A percentile compares a stretch with the other conserved stretches of the same genome.
Conservation (phyloP, 2,797 vertebrate species). For the Alca torda region DNA sequence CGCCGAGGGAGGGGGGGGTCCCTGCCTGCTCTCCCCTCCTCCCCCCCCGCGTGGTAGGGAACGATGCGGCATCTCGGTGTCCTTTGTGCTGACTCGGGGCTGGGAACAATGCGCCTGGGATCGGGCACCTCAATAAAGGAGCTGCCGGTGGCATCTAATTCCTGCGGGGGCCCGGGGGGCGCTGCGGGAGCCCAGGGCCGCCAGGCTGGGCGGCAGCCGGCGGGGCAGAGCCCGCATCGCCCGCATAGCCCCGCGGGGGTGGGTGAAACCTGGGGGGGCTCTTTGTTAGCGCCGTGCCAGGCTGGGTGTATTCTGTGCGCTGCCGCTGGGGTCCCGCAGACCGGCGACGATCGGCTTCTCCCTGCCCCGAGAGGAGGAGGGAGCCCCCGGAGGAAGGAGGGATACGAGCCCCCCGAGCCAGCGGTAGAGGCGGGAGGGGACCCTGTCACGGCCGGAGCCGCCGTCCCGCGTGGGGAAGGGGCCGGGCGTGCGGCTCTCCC, state of each 20-base stretch:
- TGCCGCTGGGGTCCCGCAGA: background rate
- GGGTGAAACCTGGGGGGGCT: background rate
- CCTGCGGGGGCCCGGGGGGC: background rate
- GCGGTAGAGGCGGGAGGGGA: background rate
- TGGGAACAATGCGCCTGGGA: background rate
- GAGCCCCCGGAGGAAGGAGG: background rate
- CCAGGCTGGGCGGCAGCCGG: background rate
- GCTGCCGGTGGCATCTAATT: background rate
- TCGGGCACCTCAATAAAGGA: background rate
- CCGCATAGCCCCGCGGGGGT: background rate
- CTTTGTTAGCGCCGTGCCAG: background rate
- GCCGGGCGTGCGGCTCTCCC: background rate
- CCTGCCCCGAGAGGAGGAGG: background rate
- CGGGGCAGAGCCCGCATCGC: background rate
- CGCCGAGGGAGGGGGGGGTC: background rate
- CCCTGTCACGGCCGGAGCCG: background rate
- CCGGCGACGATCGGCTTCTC: background rate
- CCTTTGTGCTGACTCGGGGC: conserved; percentile 38
- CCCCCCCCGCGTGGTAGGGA: background rate
- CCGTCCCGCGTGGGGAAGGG: background rate
- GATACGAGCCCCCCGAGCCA: background rate
- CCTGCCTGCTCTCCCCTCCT: background rate
- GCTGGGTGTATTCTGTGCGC: background rate
- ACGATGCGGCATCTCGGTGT: conserved; percentile 8
- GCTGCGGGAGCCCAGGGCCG: background rate